Evolutionary conservation across 35 echinoderm and acorn worm species (phyloP), one percentile per base, ranked within the genome.

Genomic region (Heliocidaris erythrogramma): DNA sequence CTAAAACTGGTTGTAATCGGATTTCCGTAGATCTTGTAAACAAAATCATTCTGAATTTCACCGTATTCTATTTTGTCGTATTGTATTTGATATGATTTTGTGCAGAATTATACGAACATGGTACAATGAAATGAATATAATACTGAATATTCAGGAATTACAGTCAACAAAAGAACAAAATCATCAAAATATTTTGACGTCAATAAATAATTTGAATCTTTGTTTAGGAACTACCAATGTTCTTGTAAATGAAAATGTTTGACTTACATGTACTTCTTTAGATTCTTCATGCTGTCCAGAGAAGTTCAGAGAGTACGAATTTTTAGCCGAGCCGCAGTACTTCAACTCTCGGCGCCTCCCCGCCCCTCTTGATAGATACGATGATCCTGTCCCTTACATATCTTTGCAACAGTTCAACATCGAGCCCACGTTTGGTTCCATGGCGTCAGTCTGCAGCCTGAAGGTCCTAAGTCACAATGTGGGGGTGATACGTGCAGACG

Each of bases 241-340:
- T 13, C 35, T 56, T 56, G 10, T 56, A 56, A 56, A 13, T 56
- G 0, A 13, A 56, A 56, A 56, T 56, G 52, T 78, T 78, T 78
- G 27, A 78, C 27, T 7, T n/a, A 13, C 24, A 18, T 84, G 14
- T 84, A 47, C 31, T 89, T 32, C 47, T 11, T 2, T 47, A 89
- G 87, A 42, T 32, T 89, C 87, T 0, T 89, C 87, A 9, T 89
- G 87, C 87, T 89, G 87, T 89, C 87, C 91, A 2, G 91, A 59
- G 6, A 92, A 92, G 48, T 92, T 92, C 91, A 49, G 49, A 59
- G 91, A 92, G 50, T 92, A 50, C n/a, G 91, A 92, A 29, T 92
- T 92, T 92, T 59, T 92, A 59, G 91, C 91, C 27, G 91, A 92
- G 16, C 91, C 91, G n/a, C 47, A 48, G 16, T 59, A 92, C 91